These are phyloP conservation scores for Acrobasis suavella DNA, from an alignment of 2,888 invertebrate genomes.

Conservation along the genomic window DNA sequence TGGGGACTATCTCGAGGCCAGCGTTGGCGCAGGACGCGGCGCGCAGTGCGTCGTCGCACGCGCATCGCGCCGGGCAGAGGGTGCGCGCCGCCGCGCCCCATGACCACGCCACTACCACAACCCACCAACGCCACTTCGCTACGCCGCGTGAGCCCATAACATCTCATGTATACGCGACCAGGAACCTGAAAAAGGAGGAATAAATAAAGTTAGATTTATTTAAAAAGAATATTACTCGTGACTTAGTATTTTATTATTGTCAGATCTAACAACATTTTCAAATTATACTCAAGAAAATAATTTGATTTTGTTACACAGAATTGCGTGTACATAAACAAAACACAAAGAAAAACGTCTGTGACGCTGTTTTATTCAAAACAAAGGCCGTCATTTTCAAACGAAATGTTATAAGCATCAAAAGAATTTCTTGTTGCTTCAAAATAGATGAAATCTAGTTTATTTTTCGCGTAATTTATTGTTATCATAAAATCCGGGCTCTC, in stretches of 20 bases:
- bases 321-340: not conserved
- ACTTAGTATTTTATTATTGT: not conserved
- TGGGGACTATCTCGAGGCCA: conserved; percentile 91
- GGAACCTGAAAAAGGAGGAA: conserved; percentile 62
- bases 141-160: conserved; percentile 78
- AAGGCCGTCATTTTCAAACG: conserved; percentile 28
- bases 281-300: not conserved
- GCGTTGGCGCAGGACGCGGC: conserved; percentile 90
- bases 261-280: not conserved
- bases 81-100: conserved; percentile 81
- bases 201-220: conserved; percentile 24
- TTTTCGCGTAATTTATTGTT: conserved; percentile 67
- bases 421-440: conserved; percentile 51
- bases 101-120: conserved; percentile 80
- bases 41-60: conserved; percentile 90
- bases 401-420: conserved; percentile 39
- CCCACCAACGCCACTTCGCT: conserved; percentile 77
- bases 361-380: conserved; percentile 22
- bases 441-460: conserved; percentile 62
- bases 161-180: conserved; percentile 76
- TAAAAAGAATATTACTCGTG: not conserved
- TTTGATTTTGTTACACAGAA: not conserved
- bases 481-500: conserved; percentile 62
- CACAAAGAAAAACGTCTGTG: not conserved
- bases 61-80: conserved; percentile 91